Conservation (phyloP, 2,113 vertebrate genomes). For the Rhagologus leucostigma region DNA sequence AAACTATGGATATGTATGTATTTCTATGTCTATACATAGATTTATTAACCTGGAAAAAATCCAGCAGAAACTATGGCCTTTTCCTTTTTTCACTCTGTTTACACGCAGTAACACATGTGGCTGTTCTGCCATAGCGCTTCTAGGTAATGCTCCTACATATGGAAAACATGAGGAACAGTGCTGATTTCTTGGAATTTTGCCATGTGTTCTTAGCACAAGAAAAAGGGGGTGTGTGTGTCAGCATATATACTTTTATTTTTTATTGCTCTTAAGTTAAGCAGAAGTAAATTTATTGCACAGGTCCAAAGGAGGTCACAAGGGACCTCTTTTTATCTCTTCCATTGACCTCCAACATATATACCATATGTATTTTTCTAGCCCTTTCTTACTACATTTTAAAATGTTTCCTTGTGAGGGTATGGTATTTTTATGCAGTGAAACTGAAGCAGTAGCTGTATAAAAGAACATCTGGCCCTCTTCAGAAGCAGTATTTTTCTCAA, state of each 20-base stretch:
- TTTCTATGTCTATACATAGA: background rate
- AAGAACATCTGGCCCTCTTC: slow-evolving; percentile 42
- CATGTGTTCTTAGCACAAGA: background rate
- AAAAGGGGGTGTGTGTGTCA: background rate
- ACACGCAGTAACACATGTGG: background rate
- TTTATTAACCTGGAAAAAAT: background rate
- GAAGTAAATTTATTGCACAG: background rate
- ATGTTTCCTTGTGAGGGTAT: background rate
- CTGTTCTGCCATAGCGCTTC: background rate
- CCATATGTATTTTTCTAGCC: background rate
- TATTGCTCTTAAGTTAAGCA: background rate
- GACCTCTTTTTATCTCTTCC: background rate
- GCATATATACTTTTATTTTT: background rate
- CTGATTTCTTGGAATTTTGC: background rate
- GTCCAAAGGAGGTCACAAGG: background rate
- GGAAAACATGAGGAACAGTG: background rate
- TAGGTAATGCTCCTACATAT: background rate
- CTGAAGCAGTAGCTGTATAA: background rate
- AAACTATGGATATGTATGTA: background rate
- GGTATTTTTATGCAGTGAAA: background rate
- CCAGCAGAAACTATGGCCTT: background rate
- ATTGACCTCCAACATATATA: background rate
- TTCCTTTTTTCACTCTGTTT: background rate
- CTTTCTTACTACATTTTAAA: background rate
- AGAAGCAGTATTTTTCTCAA: slow-evolving; percentile 15